phyloP scores from a whole-genome alignment of 2,888 invertebrate species.

The Eilema griseolum region DNA sequence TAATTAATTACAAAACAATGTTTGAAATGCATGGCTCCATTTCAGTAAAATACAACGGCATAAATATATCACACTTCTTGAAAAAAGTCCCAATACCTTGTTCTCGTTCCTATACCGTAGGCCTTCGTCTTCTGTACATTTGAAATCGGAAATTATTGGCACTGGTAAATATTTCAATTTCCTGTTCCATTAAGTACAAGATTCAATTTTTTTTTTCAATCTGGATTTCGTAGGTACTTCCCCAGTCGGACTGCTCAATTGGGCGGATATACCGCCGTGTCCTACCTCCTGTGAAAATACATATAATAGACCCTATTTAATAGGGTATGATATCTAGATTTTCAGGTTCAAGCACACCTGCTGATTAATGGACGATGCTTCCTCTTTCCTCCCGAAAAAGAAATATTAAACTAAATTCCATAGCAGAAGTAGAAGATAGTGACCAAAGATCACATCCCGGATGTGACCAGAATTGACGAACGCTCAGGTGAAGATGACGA shows the following conservation, averaged over 20 bases:
- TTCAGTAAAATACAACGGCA: neutral
- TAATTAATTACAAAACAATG: neutral
- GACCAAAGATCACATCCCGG: neutral
- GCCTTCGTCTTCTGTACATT: constrained; percentile 3
- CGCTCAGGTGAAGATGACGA: neutral
- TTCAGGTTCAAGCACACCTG: too few relatives aligned
- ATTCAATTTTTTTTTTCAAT: constrained; percentile 31
- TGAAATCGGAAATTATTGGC: constrained; percentile 30
- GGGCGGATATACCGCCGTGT: too few relatives aligned
- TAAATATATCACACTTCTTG: neutral
- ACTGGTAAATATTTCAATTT: constrained; percentile 38
- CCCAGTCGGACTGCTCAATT: too few relatives aligned
- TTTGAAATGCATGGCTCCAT: neutral
- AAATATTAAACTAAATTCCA: neutral
- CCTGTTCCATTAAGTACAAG: constrained; percentile 31
- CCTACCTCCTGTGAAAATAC: too few relatives aligned
- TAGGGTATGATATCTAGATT: too few relatives aligned
- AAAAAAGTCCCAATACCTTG: neutral
- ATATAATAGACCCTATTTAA: too few relatives aligned
- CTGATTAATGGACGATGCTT: neutral
- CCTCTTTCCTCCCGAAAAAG: neutral
- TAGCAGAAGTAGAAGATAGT: neutral
- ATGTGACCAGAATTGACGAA: neutral
- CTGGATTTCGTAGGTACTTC: constrained; percentile 14
- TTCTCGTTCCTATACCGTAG: neutral